A percentile compares a stretch with the other conserved stretches of the same genome.
phyloP scores from a whole-genome alignment of 2,888 invertebrate genomes.

The Limulus polyphemus region DNA sequence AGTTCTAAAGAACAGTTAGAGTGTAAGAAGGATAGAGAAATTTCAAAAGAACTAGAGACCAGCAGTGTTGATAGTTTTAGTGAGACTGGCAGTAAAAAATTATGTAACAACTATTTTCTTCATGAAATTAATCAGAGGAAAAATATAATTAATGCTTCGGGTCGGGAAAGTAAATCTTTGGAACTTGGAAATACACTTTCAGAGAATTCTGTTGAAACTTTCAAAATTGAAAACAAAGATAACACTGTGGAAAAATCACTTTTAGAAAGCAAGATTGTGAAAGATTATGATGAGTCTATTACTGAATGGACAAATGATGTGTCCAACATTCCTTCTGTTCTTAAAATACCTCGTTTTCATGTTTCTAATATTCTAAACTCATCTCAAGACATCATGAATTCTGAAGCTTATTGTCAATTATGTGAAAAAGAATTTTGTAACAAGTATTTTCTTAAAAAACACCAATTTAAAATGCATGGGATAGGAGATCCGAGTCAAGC shows the following conservation, averaged over 20 bases:
- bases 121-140: conserved; percentile 82
- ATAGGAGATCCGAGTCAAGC: conserved; percentile 30
- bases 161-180: too few relatives aligned
- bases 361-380: conserved; percentile 11
- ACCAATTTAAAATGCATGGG: conserved; percentile 54
- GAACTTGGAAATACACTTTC: too few relatives aligned
- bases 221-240: too few relatives aligned
- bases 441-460: conserved; percentile 53
- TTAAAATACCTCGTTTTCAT: too few relatives aligned
- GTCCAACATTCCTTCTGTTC: too few relatives aligned
- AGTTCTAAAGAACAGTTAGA: too few relatives aligned
- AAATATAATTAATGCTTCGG: conserved; percentile 54
- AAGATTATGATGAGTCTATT: too few relatives aligned
- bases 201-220: too few relatives aligned
- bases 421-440: conserved; percentile 50
- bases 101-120: conserved; percentile 83
- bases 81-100: conserved; percentile 82
- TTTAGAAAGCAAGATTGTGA: too few relatives aligned
- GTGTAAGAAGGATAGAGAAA: too few relatives aligned
- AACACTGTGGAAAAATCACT: too few relatives aligned
- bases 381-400: conserved; percentile 14
- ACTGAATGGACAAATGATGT: too few relatives aligned
- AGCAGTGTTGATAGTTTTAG: conserved; percentile 66
- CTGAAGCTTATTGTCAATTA: conserved; percentile 38
- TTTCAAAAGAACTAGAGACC: conserved; percentile 6